phyloP scores from a whole-genome alignment of 2,888 invertebrate genomes.

The Nyleta sp. region DNA sequence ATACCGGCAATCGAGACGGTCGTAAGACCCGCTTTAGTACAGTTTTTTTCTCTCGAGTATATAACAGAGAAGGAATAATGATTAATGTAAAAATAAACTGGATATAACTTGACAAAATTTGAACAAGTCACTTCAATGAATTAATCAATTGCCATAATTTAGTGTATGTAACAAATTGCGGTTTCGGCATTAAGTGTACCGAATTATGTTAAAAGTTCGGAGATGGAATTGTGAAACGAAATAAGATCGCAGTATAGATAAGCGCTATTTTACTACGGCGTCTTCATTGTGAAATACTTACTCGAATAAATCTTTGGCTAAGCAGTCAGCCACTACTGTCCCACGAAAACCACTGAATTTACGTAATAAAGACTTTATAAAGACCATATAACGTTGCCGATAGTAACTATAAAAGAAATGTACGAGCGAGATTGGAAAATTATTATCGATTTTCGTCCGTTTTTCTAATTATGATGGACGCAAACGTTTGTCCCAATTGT shows the following conservation, averaged over 20 bases:
- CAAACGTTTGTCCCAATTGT: no score
- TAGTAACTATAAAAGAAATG: not conserved
- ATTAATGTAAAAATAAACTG: slow-evolving; percentile 14
- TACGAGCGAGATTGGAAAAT: no score
- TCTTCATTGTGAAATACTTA: not conserved
- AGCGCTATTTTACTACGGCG: not conserved
- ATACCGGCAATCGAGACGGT: slow-evolving; percentile 23
- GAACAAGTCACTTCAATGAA: no score
- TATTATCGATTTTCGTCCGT: no score
- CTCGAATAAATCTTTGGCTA: not conserved
- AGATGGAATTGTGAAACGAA: not conserved
- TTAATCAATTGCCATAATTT: no score
- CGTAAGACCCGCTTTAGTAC: slow-evolving; percentile 21
- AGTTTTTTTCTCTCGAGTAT: not conserved
- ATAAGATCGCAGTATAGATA: not conserved
- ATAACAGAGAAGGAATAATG: not conserved
- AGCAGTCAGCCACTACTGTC: not conserved
- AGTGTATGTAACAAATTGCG: no score
- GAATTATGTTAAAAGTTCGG: slow-evolving; percentile 1
- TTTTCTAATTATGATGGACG: no score
- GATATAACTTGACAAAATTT: not conserved
- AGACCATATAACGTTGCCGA: not conserved
- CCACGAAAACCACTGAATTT: slow-evolving; percentile 11
- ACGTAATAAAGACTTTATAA: slow-evolving; percentile 6
- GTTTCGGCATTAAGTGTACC: not conserved